phyloP scores from a whole-genome alignment of 1,140 invertebrate genomes.

The Drosophila orena region DNA sequence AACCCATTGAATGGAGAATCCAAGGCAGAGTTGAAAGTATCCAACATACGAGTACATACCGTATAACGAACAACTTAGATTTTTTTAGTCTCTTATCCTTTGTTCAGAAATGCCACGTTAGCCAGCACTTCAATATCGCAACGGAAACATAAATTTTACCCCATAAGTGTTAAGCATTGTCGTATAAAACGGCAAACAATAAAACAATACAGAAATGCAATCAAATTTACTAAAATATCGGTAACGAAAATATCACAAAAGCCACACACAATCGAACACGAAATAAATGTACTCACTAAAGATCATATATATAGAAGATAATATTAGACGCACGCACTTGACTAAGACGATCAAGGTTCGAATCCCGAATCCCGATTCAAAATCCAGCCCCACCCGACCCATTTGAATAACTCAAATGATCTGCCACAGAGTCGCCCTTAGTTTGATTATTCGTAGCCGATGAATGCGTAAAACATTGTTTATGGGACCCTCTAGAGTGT shows the following conservation, averaged over 20 bases:
- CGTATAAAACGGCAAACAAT: conserved; percentile 39
- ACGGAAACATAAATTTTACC: conserved; percentile 27
- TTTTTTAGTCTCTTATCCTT: conserved; percentile 37
- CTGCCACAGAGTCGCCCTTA: conserved; percentile 21
- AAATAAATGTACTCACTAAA: conserved; percentile 45
- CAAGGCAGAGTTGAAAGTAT: conserved; percentile 12
- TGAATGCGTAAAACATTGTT: conserved; percentile 36
- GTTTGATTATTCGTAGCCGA: conserved; percentile 36
- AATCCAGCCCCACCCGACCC: conserved; percentile 31
- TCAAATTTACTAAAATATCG: conserved; percentile 73
- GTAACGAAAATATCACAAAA: conserved; percentile 34
- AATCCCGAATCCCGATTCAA: conserved; percentile 3
- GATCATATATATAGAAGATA: conserved; percentile 49
- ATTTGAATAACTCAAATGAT: conserved; percentile 7
- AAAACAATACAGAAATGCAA: conserved; percentile 73
- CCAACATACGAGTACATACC: neutral
- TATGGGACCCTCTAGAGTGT: conserved; percentile 39
- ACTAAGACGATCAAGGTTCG: conserved; percentile 23
- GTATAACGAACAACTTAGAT: conserved; percentile 9
- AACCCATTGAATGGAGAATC: conserved; percentile 19
- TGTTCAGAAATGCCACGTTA: conserved; percentile 27
- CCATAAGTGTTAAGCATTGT: conserved; percentile 45
- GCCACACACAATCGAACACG: conserved; percentile 43
- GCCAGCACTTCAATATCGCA: conserved; percentile 49
- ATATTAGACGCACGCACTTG: conserved; percentile 69